A percentile compares a stretch with the other conserved stretches of the same genome.
Evolutionary conservation across 92 coral and sea anemone genomes (phyloP).

Genomic region (Zoanthus solanderi): DNA sequence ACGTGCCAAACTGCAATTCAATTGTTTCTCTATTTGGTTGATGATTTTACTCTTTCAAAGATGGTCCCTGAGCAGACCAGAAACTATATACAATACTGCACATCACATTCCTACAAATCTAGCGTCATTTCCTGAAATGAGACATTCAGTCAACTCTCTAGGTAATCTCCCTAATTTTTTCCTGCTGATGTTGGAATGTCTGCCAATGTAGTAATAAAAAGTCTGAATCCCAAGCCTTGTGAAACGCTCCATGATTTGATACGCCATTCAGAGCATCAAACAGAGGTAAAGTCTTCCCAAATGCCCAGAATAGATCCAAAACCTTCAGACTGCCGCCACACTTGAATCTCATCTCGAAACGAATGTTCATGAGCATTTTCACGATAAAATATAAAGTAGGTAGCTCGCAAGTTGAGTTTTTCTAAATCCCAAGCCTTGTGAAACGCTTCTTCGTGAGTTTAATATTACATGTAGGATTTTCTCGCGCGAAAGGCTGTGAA

Average conservation of each 20-base stretch:
- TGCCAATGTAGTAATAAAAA: no score
- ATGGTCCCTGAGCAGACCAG: no score
- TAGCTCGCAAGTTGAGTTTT: conserved; percentile 36
- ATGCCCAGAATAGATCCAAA: conserved; percentile 38
- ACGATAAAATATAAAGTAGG: conserved; percentile 27
- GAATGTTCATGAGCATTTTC: conserved; percentile 46
- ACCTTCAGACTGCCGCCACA: conserved; percentile 59
- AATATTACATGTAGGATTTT: conserved; percentile 34
- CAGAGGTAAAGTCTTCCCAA: conserved; percentile 39
- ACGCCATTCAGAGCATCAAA: conserved; percentile 27
- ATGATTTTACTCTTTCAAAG: no score
- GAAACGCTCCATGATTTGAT: conserved; percentile 52
- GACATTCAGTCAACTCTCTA: no score
- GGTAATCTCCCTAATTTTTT: no score
- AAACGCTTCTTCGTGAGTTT: conserved; percentile 63
- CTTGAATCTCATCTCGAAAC: conserved; percentile 55
- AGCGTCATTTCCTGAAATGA: no score
- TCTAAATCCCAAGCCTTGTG: conserved; percentile 57
- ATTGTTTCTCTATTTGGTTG: no score
- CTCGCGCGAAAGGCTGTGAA: conserved; percentile 34
- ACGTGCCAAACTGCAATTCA: no score
- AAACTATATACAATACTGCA: no score
- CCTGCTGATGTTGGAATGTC: no score
- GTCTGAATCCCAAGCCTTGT: conserved; percentile 33
- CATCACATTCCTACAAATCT: no score